phyloP scores from a whole-genome alignment of 2,113 vertebrate genomes.

The Myiozetetes cayanensis region DNA sequence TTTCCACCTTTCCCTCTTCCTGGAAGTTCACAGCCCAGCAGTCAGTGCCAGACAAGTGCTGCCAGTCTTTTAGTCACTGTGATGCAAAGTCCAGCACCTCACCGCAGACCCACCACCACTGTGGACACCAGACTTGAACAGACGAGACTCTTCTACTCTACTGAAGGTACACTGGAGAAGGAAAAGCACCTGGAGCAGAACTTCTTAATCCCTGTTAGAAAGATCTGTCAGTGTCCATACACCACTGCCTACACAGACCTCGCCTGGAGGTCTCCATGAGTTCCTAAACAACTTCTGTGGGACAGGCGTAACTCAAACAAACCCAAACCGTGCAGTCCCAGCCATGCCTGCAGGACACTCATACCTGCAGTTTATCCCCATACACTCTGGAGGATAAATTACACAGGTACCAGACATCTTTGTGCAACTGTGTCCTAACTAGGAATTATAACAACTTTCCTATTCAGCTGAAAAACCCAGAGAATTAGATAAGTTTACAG shows the following conservation, averaged over 20 bases:
- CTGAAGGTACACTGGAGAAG: neutral
- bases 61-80: neutral
- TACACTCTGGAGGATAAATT: neutral
- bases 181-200: neutral
- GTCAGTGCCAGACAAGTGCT: accelerated
- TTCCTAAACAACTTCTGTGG: neutral
- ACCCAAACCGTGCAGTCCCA: neutral
- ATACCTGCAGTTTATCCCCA: neutral
- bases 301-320: neutral
- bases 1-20: neutral
- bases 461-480: neutral
- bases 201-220: neutral
- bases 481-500: neutral
- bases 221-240: accelerated
- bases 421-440: neutral
- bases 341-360: neutral
- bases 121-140: neutral
- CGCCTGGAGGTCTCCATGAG: neutral
- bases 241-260: accelerated
- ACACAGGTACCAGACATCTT: neutral
- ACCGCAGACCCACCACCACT: neutral
- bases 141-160: neutral
- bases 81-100: neutral
- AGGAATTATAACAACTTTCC: neutral
- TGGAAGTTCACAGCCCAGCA: neutral